Conservation (phyloP, 2,888 invertebrate species). For the Trimorus sp. region DNA sequence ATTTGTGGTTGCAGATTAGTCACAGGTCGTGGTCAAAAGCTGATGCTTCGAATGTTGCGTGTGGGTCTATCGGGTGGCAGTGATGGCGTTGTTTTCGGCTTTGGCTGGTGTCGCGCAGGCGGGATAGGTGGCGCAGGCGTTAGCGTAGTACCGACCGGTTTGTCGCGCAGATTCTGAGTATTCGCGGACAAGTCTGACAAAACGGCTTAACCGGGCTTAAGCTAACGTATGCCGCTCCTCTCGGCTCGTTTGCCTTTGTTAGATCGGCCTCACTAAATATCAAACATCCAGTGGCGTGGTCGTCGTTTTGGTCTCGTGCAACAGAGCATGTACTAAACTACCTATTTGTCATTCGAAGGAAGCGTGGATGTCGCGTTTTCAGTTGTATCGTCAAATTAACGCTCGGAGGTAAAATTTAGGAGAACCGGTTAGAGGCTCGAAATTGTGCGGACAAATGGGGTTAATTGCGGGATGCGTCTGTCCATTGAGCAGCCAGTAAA, state of each 20-base stretch:
- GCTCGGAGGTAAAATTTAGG: too few species aligned
- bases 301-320: constrained; percentile 1
- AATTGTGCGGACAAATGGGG: neutral
- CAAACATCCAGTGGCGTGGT: neutral
- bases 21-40: constrained; percentile 75
- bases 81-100: constrained; percentile 2
- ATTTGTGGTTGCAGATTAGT: constrained; percentile 74
- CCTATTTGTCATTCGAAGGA: neutral
- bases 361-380: constrained; percentile 16
- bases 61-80: constrained; percentile 43
- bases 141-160: constrained; percentile 19
- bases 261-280: constrained; percentile 11
- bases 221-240: neutral
- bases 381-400: neutral
- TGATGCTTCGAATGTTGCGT: constrained; percentile 70
- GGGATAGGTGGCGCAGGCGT: constrained; percentile 24
- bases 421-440: neutral
- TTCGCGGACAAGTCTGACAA: too few species aligned
- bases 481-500: constrained; percentile 30
- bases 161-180: neutral
- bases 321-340: constrained; percentile 4
- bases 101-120: constrained; percentile 18
- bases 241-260: neutral
- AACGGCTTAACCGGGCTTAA: too few species aligned
- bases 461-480: constrained; percentile 21